phyloP scores from a whole-genome alignment of 2,888 invertebrate species.

The Halictus quadricinctus region DNA sequence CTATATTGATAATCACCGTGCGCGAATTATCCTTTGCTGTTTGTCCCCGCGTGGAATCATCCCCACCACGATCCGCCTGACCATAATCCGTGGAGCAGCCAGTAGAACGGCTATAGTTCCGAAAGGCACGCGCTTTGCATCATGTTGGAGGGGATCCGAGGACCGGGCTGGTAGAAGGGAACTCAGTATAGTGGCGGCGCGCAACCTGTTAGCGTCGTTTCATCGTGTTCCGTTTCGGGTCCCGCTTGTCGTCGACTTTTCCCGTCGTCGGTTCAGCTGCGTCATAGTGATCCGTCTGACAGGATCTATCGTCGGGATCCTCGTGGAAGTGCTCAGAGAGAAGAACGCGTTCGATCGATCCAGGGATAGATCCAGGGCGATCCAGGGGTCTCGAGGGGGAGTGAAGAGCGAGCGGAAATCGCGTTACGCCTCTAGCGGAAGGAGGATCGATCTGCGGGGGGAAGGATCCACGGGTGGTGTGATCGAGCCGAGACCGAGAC shows the following conservation, averaged over 20 bases:
- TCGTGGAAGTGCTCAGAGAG: background rate
- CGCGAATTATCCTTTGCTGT: background rate
- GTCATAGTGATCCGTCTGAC: slow-evolving; percentile 6
- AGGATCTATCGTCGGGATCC: background rate
- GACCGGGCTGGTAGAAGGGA: slow-evolving; percentile 56
- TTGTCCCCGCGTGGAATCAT: background rate
- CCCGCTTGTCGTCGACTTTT: background rate
- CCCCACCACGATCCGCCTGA: background rate
- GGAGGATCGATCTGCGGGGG: slow-evolving; percentile 12
- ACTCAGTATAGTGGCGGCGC: slow-evolving; percentile 77
- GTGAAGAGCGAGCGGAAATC: slow-evolving; percentile 10
- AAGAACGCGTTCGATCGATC: background rate
- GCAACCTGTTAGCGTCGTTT: slow-evolving; percentile 72
- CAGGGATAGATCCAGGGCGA: background rate
- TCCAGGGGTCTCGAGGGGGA: background rate
- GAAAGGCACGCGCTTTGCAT: slow-evolving; percentile 22
- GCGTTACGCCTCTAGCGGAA: slow-evolving; percentile 14
- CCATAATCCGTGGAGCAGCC: background rate
- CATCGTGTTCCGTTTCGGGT: background rate
- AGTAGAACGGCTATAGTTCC: background rate
- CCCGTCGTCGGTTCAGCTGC: background rate
- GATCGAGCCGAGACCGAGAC: background rate
- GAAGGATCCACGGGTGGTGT: slow-evolving; percentile 1
- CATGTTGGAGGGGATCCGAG: slow-evolving; percentile 40
- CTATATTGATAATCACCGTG: too few species aligned